Conservation (phyloP, 2,797 vertebrate species). For the Xenopus petersii region DNA sequence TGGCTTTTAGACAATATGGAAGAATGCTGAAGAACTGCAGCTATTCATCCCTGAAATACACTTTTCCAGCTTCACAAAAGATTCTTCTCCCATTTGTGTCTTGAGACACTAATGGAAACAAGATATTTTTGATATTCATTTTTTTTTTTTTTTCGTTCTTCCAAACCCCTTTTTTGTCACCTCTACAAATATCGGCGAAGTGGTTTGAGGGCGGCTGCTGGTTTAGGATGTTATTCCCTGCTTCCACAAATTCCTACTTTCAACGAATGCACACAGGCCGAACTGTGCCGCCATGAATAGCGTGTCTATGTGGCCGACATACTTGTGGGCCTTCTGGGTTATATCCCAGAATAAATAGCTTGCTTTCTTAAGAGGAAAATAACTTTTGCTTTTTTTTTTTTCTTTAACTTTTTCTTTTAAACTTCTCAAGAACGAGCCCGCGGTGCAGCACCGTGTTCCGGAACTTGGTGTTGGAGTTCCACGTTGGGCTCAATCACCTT, state of each 20-base stretch:
- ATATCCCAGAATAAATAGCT: constrained; percentile 10
- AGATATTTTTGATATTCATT: too few relatives aligned
- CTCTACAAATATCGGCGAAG: constrained; percentile 59
- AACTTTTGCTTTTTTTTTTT: background rate
- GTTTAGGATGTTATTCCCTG: constrained; percentile 48
- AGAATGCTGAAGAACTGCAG: too few relatives aligned
- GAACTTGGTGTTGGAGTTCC: too few relatives aligned
- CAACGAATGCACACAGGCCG: constrained; percentile 8
- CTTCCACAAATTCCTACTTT: constrained; percentile 16
- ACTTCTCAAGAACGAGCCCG: background rate
- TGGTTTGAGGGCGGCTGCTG: constrained; percentile 46
- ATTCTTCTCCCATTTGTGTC: too few relatives aligned
- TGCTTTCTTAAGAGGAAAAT: constrained; percentile 21
- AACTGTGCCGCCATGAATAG: constrained; percentile 19
- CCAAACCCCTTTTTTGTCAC: constrained; percentile 42
- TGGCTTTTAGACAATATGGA: too few relatives aligned
- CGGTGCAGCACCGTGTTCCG: too few relatives aligned
- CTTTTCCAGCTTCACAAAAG: too few relatives aligned
- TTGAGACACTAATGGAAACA: too few relatives aligned
- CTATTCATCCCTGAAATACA: too few relatives aligned
- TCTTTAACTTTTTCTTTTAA: background rate
- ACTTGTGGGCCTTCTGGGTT: background rate
- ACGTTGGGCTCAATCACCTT: too few relatives aligned
- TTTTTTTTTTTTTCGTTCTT: too few relatives aligned
- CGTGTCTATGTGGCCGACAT: constrained; percentile 3